A percentile compares a stretch with the other conserved stretches of the same genome.
These are phyloP conservation scores for Pristis pectinata DNA, from an alignment of 2,797 vertebrate species.

Conservation along the genomic window DNA sequence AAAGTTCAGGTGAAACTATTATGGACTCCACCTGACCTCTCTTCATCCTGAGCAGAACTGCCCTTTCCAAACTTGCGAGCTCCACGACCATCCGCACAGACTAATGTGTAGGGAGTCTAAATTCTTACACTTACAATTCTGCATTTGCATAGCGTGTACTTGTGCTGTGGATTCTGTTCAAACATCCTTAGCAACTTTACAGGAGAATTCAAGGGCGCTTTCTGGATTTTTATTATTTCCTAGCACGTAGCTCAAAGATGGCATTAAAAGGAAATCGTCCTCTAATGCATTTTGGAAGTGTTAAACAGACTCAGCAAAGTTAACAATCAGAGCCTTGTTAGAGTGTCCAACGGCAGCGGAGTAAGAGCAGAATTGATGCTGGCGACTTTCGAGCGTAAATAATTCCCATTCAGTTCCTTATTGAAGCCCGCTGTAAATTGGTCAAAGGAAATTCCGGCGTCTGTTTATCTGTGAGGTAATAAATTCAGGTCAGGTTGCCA, in stretches of 20 bases:
- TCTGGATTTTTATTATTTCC: not conserved
- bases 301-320: conserved; percentile 10
- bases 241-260: not conserved
- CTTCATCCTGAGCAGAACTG: not conserved
- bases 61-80: not conserved
- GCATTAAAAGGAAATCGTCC: not conserved
- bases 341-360: not conserved
- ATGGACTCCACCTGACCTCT: not conserved
- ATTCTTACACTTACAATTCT: too few relatives aligned
- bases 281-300: not conserved
- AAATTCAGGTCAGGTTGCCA: not conserved
- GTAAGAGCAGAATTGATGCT: conserved; percentile 7
- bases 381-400: conserved; percentile 21
- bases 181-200: not conserved
- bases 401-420: conserved; percentile 33
- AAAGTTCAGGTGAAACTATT: not conserved
- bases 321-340: conserved; percentile 30
- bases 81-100: not conserved
- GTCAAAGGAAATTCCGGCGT: not conserved
- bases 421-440: not conserved
- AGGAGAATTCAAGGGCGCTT: not conserved
- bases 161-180: not conserved
- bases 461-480: conserved; percentile 23
- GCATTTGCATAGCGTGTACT: not conserved
- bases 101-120: not conserved